phyloP scores from a whole-genome alignment of 2,113 vertebrate genomes.

The Oncorhynchus kisutch region DNA sequence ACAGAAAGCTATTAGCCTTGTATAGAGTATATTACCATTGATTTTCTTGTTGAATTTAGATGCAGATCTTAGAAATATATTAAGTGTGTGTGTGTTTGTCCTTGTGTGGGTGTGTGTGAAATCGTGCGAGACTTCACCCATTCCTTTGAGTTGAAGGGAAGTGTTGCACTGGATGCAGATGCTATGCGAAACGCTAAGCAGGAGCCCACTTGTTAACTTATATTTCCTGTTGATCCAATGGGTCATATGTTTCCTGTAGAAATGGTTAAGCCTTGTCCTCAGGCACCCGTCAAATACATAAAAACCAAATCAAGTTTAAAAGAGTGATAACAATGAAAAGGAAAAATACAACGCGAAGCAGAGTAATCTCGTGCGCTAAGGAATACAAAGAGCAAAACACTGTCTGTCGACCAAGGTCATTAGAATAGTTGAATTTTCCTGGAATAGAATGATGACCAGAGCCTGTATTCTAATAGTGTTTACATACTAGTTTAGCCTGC shows the following conservation, averaged over 20 bases:
- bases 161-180: conserved; percentile 19
- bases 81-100: background rate
- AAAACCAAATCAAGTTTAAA: conserved; percentile 8
- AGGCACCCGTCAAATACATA: conserved; percentile 20
- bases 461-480: conserved; percentile 43
- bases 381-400: background rate
- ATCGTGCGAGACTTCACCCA: background rate
- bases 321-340: conserved; percentile 14
- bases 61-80: background rate
- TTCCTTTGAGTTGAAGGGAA: conserved; percentile 10
- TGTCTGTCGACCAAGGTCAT: conserved; percentile 10
- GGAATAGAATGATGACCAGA: conserved; percentile 41
- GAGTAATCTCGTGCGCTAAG: background rate
- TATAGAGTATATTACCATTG: conserved; percentile 19
- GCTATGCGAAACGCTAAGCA: conserved; percentile 19
- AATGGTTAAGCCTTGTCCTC: conserved; percentile 29
- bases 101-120: background rate
- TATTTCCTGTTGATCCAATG: conserved; percentile 37
- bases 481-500: conserved; percentile 30
- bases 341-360: background rate
- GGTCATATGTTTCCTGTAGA: background rate
- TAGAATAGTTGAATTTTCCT: conserved; percentile 28
- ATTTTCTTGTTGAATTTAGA: conserved; percentile 6
- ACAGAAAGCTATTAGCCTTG: conserved; percentile 43
- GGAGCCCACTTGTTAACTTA: conserved; percentile 31